Conservation (phyloP, 2,888 invertebrate genomes). For the Drosophila pseudotalamancana region DNA sequence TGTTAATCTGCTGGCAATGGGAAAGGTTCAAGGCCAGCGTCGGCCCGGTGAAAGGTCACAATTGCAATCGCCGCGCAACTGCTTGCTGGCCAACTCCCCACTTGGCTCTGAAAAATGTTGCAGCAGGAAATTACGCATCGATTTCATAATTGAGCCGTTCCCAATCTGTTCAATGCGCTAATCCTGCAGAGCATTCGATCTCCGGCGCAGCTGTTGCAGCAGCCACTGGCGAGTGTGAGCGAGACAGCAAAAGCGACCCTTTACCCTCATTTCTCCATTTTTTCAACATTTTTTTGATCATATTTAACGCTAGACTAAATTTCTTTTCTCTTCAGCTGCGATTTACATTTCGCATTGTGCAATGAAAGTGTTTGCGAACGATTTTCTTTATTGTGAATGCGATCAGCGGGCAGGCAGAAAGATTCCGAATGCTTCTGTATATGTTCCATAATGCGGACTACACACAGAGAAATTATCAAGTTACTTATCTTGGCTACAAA, state of each 20-base stretch:
- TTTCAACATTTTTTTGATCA: slow-evolving; percentile 26
- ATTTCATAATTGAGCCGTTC: slow-evolving; percentile 20
- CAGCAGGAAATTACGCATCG: slow-evolving; percentile 22
- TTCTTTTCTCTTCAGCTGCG: slow-evolving; percentile 6
- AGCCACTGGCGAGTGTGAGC: background rate
- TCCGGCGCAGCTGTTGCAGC: slow-evolving; percentile 16
- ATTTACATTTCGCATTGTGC: slow-evolving; percentile 15
- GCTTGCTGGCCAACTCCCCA: background rate
- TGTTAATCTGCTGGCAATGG: slow-evolving; percentile 47
- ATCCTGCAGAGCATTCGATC: slow-evolving; percentile 35
- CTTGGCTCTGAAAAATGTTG: background rate
- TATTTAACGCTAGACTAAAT: slow-evolving; percentile 26
- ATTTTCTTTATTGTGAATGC: background rate
- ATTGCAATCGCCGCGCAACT: slow-evolving; percentile 6
- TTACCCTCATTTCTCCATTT: too few relatives aligned
- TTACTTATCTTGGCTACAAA: too few relatives aligned
- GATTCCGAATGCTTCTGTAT: background rate
- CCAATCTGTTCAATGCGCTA: slow-evolving; percentile 28
- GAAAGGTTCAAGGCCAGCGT: slow-evolving; percentile 60
- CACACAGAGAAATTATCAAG: too few relatives aligned
- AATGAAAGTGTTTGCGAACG: background rate
- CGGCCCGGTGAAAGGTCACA: slow-evolving; percentile 51
- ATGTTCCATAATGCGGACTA: too few relatives aligned
- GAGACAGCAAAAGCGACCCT: background rate
- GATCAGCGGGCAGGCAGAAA: too few relatives aligned